A percentile compares a stretch with the other conserved stretches of the same genome.
Evolutionary conservation across 2,797 vertebrate species (phyloP).

Genomic region (Macropus fuliginosus): DNA sequence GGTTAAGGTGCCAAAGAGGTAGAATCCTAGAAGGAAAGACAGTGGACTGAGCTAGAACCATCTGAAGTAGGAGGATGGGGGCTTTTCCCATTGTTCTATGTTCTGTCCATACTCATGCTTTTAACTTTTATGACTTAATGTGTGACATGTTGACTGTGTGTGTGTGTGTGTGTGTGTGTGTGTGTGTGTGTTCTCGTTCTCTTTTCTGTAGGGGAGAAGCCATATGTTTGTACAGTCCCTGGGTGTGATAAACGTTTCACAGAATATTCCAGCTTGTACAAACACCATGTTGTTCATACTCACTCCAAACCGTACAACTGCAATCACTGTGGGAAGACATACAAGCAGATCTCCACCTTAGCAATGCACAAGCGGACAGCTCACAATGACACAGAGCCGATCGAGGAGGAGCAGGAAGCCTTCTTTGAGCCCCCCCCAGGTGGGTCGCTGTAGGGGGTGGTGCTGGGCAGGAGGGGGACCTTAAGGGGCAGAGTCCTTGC

Average conservation of each 20-base stretch:
- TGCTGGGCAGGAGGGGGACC: slow-evolving; percentile 23
- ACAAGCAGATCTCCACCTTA: slow-evolving; percentile 98
- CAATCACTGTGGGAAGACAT: slow-evolving; percentile 99
- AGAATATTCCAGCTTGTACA: slow-evolving; percentile 99
- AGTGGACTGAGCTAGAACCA: neutral
- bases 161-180: slow-evolving; percentile 17
- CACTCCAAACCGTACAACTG: slow-evolving; percentile 99
- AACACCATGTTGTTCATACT: slow-evolving; percentile 99
- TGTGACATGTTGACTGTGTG: slow-evolving; percentile 49
- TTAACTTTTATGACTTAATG: neutral
- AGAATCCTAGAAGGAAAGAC: slow-evolving; percentile 21
- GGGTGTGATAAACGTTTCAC: slow-evolving; percentile 99
- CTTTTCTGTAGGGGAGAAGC: slow-evolving; percentile 93
- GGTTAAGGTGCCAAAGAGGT: neutral
- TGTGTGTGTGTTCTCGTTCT: slow-evolving; percentile 45
- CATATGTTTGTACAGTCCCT: slow-evolving; percentile 98
- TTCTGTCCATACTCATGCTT: neutral
- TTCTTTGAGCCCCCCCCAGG: slow-evolving; percentile 97
- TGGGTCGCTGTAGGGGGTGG: slow-evolving; percentile 76
- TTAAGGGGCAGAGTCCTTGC: too few relatives aligned
- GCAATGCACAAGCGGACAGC: slow-evolving; percentile 99
- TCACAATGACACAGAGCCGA: slow-evolving; percentile 98
- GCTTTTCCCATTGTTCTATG: neutral
- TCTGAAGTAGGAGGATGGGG: neutral
- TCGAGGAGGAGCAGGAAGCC: slow-evolving; percentile 97